Conservation (phyloP, 2,113 vertebrate species). For the Lonchura striata region DNA sequence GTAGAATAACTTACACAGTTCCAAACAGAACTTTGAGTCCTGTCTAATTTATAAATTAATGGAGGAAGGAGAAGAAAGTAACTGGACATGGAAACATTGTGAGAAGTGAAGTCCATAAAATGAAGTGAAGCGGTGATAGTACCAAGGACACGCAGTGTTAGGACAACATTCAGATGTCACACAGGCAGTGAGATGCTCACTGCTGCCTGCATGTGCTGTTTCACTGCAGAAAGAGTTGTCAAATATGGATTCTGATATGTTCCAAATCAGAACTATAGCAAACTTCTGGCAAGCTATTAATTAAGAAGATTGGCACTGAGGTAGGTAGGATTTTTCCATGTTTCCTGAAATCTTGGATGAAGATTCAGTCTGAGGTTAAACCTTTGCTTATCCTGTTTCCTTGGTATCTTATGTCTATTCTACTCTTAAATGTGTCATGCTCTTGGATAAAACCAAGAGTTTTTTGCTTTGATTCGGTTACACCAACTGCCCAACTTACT, state of each 20-base stretch:
- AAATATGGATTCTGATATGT: background rate
- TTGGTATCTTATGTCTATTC: background rate
- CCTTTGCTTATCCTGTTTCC: background rate
- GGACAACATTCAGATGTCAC: background rate
- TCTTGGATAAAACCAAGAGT: background rate
- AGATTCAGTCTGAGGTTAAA: background rate
- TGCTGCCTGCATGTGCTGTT: background rate
- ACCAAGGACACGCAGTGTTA: rapidly evolving
- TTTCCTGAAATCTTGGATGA: background rate
- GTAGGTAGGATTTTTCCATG: background rate
- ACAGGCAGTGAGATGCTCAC: rapidly evolving
- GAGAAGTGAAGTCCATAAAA: background rate
- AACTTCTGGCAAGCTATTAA: background rate
- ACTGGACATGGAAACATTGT: background rate
- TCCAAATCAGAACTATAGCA: background rate
- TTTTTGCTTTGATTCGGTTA: background rate
- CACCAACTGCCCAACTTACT: background rate
- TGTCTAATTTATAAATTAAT: background rate
- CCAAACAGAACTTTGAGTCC: background rate
- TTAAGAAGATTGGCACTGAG: background rate
- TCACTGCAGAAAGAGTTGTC: background rate
- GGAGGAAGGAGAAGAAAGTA: background rate
- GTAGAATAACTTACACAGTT: background rate
- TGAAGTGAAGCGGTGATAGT: background rate
- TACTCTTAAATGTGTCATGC: background rate